Base-by-base conservation (phyloP, 2,797 vertebrate species). In the Sebastes kiyomatsui region DNA sequence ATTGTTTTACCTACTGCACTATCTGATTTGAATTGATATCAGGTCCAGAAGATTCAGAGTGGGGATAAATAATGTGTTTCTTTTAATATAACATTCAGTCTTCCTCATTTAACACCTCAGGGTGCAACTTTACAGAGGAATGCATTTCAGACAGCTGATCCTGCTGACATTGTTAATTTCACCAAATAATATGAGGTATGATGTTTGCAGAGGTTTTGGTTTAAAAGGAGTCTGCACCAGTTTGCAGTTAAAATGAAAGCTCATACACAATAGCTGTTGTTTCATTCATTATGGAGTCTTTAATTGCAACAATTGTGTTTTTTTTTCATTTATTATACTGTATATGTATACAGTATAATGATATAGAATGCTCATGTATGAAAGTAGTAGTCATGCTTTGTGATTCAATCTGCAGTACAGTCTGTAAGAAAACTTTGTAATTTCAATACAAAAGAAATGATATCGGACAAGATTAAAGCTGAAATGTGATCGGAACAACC, bases 391-490 rank as follows among this genome's bases (percentile, higher is more conserved):
- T 30, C 59, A 76, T 2, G 3, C 13, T 80, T 86, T 59, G 23
- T 25, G 11, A 4, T 73, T 70, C n/a, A 71, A 8, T 66, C 20
- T 72, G 49, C 3, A 75, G 23, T 20, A 55, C 22, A 61, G 61
- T 71, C 42, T 56, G 46, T 67, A n/a, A 27, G 20, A 35, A 72
- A 77, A 33, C n/a, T 72, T 67, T 30, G 22, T 13, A 55, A 74
- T 6, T 20, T 49, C 2, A 67, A 67, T 23, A 49, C 11, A 80
- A 54, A 65, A 67, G 9, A 71, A 77, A 67, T 23, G 4, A 52
- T 11, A 22, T 56, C 6, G 12, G 14, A 61, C 14, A 2, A n/a
- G 1, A 70, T 83, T 78, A 79, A 86, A 81, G 67, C 38, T 75
- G 25, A 16, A 61, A 52, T 30, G 56, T 72, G 20, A 58, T 23